Evolutionary conservation across 2,888 invertebrate genomes (phyloP).

Genomic region (Amphipoea lucens): DNA sequence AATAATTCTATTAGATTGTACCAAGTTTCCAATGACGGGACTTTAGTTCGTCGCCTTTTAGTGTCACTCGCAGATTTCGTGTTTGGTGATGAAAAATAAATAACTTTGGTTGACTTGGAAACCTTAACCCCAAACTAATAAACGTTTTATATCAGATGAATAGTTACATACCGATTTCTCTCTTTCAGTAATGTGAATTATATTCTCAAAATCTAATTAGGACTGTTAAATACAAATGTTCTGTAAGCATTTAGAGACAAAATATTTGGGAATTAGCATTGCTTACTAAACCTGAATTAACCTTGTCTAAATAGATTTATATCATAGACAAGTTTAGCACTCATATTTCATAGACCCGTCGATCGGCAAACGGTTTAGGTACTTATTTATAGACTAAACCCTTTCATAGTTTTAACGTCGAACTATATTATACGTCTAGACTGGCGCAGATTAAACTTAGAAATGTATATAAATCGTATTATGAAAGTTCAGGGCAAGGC

Average conservation of each 20-base stretch:
- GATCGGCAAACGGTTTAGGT: slow-evolving; percentile 10
- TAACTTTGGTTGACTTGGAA: slow-evolving; percentile 45
- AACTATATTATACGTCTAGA: slow-evolving; percentile 54
- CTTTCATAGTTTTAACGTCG: slow-evolving; percentile 40
- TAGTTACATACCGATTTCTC: too few relatives aligned
- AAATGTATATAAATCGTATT: slow-evolving; percentile 62
- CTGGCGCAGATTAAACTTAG: slow-evolving; percentile 48
- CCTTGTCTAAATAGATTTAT: neutral
- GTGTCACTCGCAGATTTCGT: slow-evolving; percentile 63
- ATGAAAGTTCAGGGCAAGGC: slow-evolving; percentile 47
- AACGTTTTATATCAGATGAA: too few relatives aligned
- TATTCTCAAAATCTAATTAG: neutral
- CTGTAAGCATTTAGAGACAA: neutral
- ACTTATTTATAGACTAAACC: slow-evolving; percentile 34
- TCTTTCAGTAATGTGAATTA: neutral
- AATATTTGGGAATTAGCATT: neutral
- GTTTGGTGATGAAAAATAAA: slow-evolving; percentile 60
- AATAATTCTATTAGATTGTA: slow-evolving; percentile 71
- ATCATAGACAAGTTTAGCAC: neutral
- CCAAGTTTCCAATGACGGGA: slow-evolving; percentile 70
- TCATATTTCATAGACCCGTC: neutral
- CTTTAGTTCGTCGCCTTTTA: slow-evolving; percentile 64
- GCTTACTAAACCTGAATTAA: neutral
- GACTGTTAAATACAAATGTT: neutral
- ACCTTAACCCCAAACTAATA: neutral